Conservation (phyloP, 2,888 invertebrate species). For the Linyphia triangularis region DNA sequence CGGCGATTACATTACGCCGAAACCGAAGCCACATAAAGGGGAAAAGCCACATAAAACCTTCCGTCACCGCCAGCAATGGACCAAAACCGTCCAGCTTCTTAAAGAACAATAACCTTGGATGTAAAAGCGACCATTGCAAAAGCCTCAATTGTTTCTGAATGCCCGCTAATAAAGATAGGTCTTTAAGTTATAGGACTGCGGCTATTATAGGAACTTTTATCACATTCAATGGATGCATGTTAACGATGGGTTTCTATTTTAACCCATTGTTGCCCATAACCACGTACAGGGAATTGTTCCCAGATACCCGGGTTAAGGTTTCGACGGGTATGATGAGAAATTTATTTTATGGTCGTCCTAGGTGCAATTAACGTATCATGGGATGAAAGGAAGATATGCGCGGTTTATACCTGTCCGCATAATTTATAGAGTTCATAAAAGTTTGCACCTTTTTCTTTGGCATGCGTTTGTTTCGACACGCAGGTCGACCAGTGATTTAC, state of each 20-base stretch:
- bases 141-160: slow-evolving; percentile 56
- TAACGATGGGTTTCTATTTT: slow-evolving; percentile 60
- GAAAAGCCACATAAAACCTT: background rate
- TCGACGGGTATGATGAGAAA: slow-evolving; percentile 7
- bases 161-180: slow-evolving; percentile 52
- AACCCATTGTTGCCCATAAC: slow-evolving; percentile 34
- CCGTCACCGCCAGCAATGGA: background rate
- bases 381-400: background rate
- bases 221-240: slow-evolving; percentile 17
- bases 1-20: background rate
- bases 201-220: background rate
- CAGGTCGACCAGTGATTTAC: slow-evolving; percentile 35
- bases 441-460: slow-evolving; percentile 27
- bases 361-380: slow-evolving; percentile 62
- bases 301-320: slow-evolving; percentile 26
- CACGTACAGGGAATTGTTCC: slow-evolving; percentile 36
- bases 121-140: slow-evolving; percentile 11
- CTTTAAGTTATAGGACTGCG: slow-evolving; percentile 46
- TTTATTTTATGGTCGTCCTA: slow-evolving; percentile 67
- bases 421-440: slow-evolving; percentile 68
- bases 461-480: slow-evolving; percentile 40
- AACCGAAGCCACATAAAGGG: too few species aligned
- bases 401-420: slow-evolving; percentile 1
- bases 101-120: slow-evolving; percentile 12
- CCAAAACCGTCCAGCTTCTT: slow-evolving; percentile 2